Base-by-base conservation (phyloP, 1,140 invertebrate genomes). In the Conopomorpha cramerella region DNA sequence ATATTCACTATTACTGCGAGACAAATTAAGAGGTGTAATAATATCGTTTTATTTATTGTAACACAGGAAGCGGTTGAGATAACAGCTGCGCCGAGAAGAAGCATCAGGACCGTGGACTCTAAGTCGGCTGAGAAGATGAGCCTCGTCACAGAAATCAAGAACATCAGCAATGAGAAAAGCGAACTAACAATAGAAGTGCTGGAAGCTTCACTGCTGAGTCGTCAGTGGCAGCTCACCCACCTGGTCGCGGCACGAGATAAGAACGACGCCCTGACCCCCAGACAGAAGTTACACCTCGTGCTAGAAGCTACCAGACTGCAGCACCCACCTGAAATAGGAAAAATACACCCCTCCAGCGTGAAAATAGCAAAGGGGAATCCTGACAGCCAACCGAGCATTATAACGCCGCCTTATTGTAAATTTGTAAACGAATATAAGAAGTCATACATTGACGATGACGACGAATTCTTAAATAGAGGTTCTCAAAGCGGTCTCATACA, bases 11-110 rank as follows among this genome's bases (percentile, higher is more conserved):
- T n/a, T n/a, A n/a, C n/a, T n/a, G n/a, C n/a, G n/a, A n/a, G n/a
- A n/a, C n/a, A n/a, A n/a, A n/a, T n/a, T n/a, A n/a, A n/a, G n/a
- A n/a, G n/a, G n/a, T n/a, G n/a, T n/a, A n/a, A n/a, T n/a, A n/a
- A n/a, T n/a, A n/a, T n/a, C n/a, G n/a, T n/a, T n/a, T n/a, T n/a
- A n/a, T n/a, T n/a, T n/a, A n/a, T n/a, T n/a, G n/a, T n/a, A n/a
- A n/a, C n/a, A n/a, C 45, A 78, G 77, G 73, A 79, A 35, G 61
- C 59, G 0, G 57, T 78, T 8, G 66, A 76, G 45, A 40, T 78
- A 16, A 48, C 61, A 2, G 55, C 67, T 0, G 67, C 64, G 8
- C 64, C 74, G 2, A 56, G 63, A 25, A 53, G 72, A 26, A 65
- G 62, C 39, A 42, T 77, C 1, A 53, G 49, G 2, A 43, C 51